Percentiles rank a stretch among this genome's conserved stretches.
phyloP scores from a whole-genome alignment of 2,113 vertebrate genomes.

The Leptodactylus fuscus region DNA sequence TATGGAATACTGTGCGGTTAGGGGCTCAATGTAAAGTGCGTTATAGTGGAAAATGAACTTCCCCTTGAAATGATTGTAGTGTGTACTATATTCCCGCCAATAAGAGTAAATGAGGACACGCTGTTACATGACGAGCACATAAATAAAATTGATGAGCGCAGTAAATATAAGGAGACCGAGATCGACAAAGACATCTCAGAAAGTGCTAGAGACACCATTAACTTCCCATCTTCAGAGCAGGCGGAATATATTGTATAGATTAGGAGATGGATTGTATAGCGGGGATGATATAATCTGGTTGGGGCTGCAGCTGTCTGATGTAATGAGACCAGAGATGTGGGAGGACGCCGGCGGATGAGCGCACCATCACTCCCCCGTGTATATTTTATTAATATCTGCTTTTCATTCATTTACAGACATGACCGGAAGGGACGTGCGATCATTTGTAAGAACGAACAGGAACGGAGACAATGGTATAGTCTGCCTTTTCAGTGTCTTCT shows the following conservation, averaged over 20 bases:
- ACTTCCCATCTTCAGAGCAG: too few relatives aligned
- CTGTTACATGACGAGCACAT: neutral
- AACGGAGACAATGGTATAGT: slow-evolving; percentile 74
- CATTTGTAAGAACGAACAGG: slow-evolving; percentile 66
- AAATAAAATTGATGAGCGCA: neutral
- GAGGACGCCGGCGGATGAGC: neutral
- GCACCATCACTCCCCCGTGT: neutral
- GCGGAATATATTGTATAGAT: slow-evolving; percentile 3
- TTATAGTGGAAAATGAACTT: neutral
- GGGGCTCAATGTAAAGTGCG: neutral
- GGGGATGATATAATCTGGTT: neutral
- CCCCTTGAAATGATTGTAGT: neutral
- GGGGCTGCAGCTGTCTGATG: neutral
- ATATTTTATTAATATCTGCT: neutral
- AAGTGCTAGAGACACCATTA: too few relatives aligned
- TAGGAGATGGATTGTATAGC: neutral
- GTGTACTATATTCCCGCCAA: neutral
- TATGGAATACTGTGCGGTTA: neutral
- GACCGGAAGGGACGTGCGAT: slow-evolving; percentile 68
- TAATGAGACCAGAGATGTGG: neutral
- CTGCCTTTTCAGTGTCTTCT: slow-evolving; percentile 11
- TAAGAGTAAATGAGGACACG: neutral
- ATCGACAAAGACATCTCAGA: neutral
- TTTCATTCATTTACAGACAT: slow-evolving; percentile 63
- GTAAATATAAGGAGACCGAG: neutral